A percentile compares a stretch with the other conserved stretches of the same genome.
phyloP scores from a whole-genome alignment of 2,888 invertebrate species.

The Eumacrocentrus americanus region DNA sequence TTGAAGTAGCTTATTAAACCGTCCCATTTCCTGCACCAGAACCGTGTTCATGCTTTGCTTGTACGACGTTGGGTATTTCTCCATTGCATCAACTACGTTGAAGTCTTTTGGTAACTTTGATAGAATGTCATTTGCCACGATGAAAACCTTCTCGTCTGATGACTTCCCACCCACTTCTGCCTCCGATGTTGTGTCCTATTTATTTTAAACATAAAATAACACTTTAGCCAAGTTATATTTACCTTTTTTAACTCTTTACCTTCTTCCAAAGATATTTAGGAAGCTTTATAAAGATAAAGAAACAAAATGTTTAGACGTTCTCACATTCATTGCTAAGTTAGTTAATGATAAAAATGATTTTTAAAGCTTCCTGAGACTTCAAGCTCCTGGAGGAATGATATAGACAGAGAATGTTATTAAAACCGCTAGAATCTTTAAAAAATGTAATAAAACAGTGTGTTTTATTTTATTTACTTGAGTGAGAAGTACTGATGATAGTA shows the following conservation, averaged over 20 bases:
- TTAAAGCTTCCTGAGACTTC: background rate
- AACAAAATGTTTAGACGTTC: no score
- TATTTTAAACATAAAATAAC: background rate
- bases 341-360: background rate
- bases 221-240: no score
- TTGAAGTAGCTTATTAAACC: conserved; percentile 80
- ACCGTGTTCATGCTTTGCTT: conserved; percentile 94
- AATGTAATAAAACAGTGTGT: background rate
- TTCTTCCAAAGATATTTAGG: conserved; percentile 19
- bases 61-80: conserved; percentile 77
- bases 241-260: conserved; percentile 10
- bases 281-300: conserved; percentile 13
- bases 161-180: conserved; percentile 69
- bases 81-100: conserved; percentile 70
- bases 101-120: conserved; percentile 76
- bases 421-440: no score
- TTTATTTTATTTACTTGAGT: conserved; percentile 71
- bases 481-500: conserved; percentile 76
- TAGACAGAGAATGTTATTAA: background rate
- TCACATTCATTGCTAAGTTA: background rate
- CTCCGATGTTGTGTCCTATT: conserved; percentile 69
- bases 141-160: conserved; percentile 80
- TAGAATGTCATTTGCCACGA: conserved; percentile 81
- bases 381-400: conserved; percentile 11
- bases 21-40: conserved; percentile 82